Base-by-base conservation (phyloP, 2,797 vertebrate species). In the Pristis pectinata region DNA sequence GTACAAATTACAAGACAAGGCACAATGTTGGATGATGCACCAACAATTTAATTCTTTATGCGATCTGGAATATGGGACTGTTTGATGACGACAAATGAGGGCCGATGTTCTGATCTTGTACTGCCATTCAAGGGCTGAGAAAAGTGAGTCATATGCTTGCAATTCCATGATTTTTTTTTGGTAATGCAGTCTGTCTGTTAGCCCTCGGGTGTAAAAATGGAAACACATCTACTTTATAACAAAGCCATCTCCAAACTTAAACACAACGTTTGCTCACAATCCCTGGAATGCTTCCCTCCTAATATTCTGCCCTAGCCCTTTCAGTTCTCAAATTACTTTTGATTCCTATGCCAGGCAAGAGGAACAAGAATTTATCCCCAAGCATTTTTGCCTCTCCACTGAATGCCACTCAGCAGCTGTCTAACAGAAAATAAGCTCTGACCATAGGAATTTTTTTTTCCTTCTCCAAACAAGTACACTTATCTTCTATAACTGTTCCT, bases 401-500 rank as follows among this genome's bases (percentile, higher is more conserved):
- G 34, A 89, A 19, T 89, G 85, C 59, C 87, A 41, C n/a, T 91
- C 59, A 91, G n/a, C 87, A 91, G 87, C 87, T 91, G 59, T 64
- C 87, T 67, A 67, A 67, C 83, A 87, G 1, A 22, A 37, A 44
- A 41, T 67, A 91, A 91, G 61, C 61, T 67, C 87, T 24, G 87
- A 9, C 7, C n/a, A 37, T 37, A 1, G n/a, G 87, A 91, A 61
- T 61, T 22, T 24, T 24, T 34, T 67, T 41, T 74, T 74, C 70
- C 22, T 27, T 22, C 17, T 41, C 59, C 3, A 9, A 91, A 10
- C 61, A 67, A 91, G 67, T 9, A 9, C 0, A 41, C 34, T 89
- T 6, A 6, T 3, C 56, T 59, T 13, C n/a, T 61, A 64, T 91
- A 61, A 64, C 87, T 37, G 34, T 37, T 37, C 17, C 34, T 37